Evolutionary conservation across 2,888 invertebrate species (phyloP).

Genomic region (Sminthurides aquaticus): DNA sequence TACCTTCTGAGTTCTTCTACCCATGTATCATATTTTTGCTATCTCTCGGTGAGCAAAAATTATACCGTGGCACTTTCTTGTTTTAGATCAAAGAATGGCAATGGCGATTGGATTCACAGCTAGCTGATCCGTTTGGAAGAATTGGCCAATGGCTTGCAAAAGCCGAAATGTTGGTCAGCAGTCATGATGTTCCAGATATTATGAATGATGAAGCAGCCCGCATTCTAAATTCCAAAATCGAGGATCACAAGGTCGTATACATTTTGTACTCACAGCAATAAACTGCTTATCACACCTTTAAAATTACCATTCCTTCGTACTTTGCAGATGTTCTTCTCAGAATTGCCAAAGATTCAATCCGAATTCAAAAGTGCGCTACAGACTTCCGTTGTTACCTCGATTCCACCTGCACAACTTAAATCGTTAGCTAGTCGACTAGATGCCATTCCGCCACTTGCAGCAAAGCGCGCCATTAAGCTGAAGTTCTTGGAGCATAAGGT

Average conservation of each 20-base stretch:
- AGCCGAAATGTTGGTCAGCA: constrained; percentile 72
- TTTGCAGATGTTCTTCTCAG: constrained; percentile 67
- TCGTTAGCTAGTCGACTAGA: constrained; percentile 72
- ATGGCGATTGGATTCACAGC: constrained; percentile 73
- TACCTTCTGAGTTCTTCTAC: too few species aligned
- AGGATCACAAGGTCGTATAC: constrained; percentile 69
- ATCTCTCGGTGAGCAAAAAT: too few species aligned
- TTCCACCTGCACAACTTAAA: constrained; percentile 71
- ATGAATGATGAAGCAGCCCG: constrained; percentile 85
- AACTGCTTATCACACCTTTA: background rate
- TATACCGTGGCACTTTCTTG: too few species aligned
- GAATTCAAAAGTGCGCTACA: constrained; percentile 69
- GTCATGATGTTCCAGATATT: constrained; percentile 71
- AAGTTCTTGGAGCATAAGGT: constrained; percentile 85
- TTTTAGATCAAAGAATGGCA: constrained; percentile 77
- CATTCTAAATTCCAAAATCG: constrained; percentile 75
- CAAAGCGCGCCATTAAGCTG: constrained; percentile 72
- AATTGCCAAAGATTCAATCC: constrained; percentile 66
- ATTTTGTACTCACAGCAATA: background rate
- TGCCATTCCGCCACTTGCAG: constrained; percentile 65
- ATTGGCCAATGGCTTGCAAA: constrained; percentile 84
- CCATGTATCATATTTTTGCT: too few species aligned
- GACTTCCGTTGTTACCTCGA: constrained; percentile 60
- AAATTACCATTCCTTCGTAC: background rate
- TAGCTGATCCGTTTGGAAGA: constrained; percentile 77